Base-by-base conservation (phyloP, 2,888 invertebrate genomes). In the Pheosia tremula region DNA sequence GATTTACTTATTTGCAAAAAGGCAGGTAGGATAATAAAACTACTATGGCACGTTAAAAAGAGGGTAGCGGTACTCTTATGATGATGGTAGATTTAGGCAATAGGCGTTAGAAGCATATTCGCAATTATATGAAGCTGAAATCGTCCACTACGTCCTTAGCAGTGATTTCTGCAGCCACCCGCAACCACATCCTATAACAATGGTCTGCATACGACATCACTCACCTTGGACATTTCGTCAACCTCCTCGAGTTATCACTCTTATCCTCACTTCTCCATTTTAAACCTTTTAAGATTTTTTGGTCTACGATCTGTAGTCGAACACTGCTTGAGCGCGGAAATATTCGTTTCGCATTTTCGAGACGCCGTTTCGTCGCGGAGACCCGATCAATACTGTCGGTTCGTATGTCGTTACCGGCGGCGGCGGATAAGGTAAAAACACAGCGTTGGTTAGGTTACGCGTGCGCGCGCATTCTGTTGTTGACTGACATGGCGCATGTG, bases 391-490 rank as follows among this genome's bases (percentile, higher is more conserved):
- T 92, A 92, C 92, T 92, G 83, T 69, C 73, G 78, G 74, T 56
- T 73, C 75, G 76, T 75, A 72, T 75, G 80, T 84, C 78, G 82
- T 74, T 38, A 39, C 39, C 50, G 55, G 81, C 68, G 75, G 85
- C 86, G 86, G 86, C 82, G 85, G 84, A 86, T 88, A 85, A 84
- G 83, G 86, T 81, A 87, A 87, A 88, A 88, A 87, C 80, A 85
- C 81, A 80, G 80, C 77, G 79, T 75, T 78, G 72, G 81, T 77
- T 79, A 85, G 72, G 81, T 77, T 79, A 85, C 83, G 86, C 87
- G 82, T 90, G 91, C 91, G 91, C 90, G 90, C 90, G 89, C 91
- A 90, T 78, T 80, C 79, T 88, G 85, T 89, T 91, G 90, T 87
- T 89, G 88, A 91, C 86, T 85, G 87, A 86, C 81, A 83, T 75